Evolutionary conservation across 1,140 invertebrate genomes (phyloP).

Genomic region (Cotesia chilonis): DNA sequence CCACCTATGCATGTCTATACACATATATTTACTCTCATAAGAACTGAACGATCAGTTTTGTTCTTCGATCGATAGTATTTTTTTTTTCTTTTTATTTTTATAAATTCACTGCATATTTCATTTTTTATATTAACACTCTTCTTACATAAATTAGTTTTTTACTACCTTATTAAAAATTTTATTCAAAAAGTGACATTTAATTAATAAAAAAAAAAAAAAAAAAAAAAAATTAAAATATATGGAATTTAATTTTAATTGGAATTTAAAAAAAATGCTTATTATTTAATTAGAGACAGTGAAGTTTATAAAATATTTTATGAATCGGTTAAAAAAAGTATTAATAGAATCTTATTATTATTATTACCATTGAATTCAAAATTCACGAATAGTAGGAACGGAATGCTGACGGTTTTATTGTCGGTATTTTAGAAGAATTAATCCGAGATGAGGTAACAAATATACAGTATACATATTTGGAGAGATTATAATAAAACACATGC

Average conservation of each 20-base stretch:
- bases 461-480: slow-evolving; percentile 13
- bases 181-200: no score
- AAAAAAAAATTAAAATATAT: no score
- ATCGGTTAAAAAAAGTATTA: no score
- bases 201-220: no score
- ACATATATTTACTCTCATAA: background rate
- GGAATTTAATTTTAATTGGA: no score
- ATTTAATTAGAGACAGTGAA: background rate
- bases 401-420: slow-evolving; percentile 19
- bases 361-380: no score
- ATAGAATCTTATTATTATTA: no score
- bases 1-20: slow-evolving; percentile 29
- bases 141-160: no score
- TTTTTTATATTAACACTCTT: no score
- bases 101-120: background rate
- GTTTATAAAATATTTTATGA: no score
- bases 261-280: background rate
- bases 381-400: no score
- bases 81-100: slow-evolving; percentile 18
- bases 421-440: slow-evolving; percentile 21
- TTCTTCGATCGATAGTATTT: background rate
- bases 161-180: no score
- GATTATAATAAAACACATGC: slow-evolving; percentile 37
- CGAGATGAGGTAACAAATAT: background rate
- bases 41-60: background rate